phyloP scores from a whole-genome alignment of 2,888 invertebrate genomes.

The Euplexia lucipara region DNA sequence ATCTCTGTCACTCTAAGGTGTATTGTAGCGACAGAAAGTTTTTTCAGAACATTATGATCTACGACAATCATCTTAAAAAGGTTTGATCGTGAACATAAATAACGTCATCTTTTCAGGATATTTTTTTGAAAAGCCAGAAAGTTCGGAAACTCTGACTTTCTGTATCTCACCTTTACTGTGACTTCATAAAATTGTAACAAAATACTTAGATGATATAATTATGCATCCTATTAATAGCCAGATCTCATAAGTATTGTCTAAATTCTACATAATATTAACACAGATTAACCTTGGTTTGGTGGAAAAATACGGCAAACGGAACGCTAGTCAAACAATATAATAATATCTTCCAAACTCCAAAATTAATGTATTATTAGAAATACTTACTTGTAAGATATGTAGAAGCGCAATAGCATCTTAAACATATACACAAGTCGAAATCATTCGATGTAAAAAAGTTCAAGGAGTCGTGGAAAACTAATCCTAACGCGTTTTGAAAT shows the following conservation, averaged over 20 bases:
- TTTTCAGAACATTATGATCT: neutral
- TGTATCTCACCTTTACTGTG: neutral
- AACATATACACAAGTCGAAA: neutral
- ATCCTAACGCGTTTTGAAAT: neutral
- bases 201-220: no score
- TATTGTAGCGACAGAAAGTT: neutral
- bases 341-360: conserved; percentile 9
- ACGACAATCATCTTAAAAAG: no score
- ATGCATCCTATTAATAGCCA: conserved; percentile 27
- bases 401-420: neutral
- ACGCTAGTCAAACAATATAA: conserved; percentile 17
- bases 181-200: neutral
- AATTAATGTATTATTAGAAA: conserved; percentile 13
- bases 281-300: conserved; percentile 29
- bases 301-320: conserved; percentile 62
- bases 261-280: conserved; percentile 10
- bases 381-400: neutral
- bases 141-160: no score
- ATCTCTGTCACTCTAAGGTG: neutral
- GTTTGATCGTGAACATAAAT: no score
- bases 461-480: neutral
- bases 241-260: neutral
- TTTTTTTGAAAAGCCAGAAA: no score
- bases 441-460: neutral
- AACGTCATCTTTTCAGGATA: no score